Conservation (phyloP, 2,113 vertebrate species). For the Protobothrops flavoviridis region DNA sequence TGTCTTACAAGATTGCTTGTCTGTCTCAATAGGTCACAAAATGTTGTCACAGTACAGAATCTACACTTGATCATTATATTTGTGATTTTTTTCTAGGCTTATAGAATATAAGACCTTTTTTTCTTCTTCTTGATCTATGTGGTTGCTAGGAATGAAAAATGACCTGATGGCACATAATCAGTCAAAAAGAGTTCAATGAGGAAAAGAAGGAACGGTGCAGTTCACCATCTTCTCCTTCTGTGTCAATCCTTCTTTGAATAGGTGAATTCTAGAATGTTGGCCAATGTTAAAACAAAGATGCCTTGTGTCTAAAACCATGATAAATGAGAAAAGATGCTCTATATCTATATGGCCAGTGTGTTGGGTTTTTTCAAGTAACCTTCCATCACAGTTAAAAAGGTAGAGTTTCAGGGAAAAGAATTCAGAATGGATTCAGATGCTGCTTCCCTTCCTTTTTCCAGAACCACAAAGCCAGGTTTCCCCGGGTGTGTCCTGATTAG, state of each 20-base stretch:
- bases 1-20: background rate
- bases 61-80: background rate
- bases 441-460: slow-evolving; percentile 66
- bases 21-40: background rate
- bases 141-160: background rate
- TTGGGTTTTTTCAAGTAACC: background rate
- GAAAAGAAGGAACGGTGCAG: background rate
- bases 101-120: background rate
- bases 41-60: background rate
- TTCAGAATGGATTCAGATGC: slow-evolving; percentile 50
- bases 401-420: slow-evolving; percentile 38
- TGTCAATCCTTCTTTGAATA: background rate
- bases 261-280: background rate
- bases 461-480: slow-evolving; percentile 69
- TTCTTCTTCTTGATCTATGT: background rate
- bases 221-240: background rate
- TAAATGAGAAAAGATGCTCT: background rate
- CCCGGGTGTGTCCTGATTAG: slow-evolving; percentile 78
- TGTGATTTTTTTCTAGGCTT: background rate
- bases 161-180: background rate
- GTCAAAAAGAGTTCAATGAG: background rate
- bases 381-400: background rate
- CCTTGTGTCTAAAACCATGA: background rate
- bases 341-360: background rate
- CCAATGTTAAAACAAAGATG: background rate